Conservation (phyloP, 2,797 vertebrate species). For the Gymnopithys bicolor region DNA sequence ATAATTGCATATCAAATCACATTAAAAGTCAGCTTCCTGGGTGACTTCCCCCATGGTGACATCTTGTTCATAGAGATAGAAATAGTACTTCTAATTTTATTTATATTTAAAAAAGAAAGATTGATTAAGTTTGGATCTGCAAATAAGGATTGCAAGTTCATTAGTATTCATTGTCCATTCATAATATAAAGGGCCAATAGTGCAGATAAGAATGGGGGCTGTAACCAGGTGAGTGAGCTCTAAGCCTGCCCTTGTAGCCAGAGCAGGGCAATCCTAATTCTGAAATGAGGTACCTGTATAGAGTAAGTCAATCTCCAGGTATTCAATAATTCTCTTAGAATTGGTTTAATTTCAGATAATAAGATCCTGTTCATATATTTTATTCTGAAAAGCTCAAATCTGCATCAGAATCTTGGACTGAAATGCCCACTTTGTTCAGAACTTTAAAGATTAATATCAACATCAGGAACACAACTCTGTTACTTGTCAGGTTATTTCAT, state of each 20-base stretch:
- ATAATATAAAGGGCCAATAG: too few species aligned
- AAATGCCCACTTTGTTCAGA: background rate
- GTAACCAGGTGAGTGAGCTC: background rate
- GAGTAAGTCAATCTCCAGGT: background rate
- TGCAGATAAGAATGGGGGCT: background rate
- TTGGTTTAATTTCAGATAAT: background rate
- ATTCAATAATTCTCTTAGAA: background rate
- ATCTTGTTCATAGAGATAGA: background rate
- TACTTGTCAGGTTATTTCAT: background rate
- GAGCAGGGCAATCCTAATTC: background rate
- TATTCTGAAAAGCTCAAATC: background rate
- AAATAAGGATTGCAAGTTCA: background rate
- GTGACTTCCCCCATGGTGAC: background rate
- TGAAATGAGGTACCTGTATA: background rate
- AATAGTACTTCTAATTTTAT: background rate
- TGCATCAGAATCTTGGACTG: background rate
- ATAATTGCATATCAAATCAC: background rate
- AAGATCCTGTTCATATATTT: background rate
- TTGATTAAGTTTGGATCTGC: background rate
- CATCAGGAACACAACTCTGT: background rate
- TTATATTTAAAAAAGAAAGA: background rate
- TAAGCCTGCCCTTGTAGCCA: background rate
- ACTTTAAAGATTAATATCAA: background rate
- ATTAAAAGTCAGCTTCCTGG: background rate
- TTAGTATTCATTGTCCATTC: background rate